Conservation (phyloP, 2,888 invertebrate genomes). For the Meandrusa payeni region DNA sequence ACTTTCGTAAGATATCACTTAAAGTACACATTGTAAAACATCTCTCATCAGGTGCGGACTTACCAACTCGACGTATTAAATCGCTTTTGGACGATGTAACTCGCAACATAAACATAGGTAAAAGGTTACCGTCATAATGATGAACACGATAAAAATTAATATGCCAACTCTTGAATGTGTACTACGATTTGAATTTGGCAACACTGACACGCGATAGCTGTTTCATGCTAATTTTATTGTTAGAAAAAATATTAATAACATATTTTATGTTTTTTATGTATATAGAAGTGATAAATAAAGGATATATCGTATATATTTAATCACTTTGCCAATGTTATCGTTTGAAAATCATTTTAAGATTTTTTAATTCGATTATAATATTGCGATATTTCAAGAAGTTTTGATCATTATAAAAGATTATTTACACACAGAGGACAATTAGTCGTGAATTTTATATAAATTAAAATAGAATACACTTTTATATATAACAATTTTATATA, state of each 20-base stretch:
- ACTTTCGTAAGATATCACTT: conserved; percentile 13
- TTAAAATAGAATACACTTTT: too few relatives aligned
- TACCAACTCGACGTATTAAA: conserved; percentile 10
- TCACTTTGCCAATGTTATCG: conserved; percentile 12
- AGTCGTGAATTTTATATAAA: too few relatives aligned
- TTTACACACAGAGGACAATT: conserved; percentile 2
- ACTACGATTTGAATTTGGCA: conserved; percentile 14
- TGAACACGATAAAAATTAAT: conserved; percentile 21
- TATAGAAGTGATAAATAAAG: conserved; percentile 20
- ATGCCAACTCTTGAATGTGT: conserved; percentile 8
- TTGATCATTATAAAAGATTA: not conserved
- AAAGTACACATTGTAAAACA: conserved; percentile 12
- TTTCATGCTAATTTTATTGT: conserved; percentile 24
- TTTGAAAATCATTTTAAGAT: conserved; percentile 3
- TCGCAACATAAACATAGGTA: conserved; percentile 3
- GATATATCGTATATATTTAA: conserved; percentile 3
- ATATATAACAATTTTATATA: too few relatives aligned
- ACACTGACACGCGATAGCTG: conserved; percentile 15
- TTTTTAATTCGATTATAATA: conserved; percentile 2
- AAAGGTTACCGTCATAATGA: conserved; percentile 20
- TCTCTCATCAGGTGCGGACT: conserved; percentile 6
- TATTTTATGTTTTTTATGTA: conserved; percentile 13
- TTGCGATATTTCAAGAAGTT: conserved; percentile 1
- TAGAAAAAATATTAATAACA: conserved; percentile 22
- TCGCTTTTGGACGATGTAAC: conserved; percentile 6